Base-by-base conservation (phyloP, 2,797 vertebrate species). In the Adelosebastes latens region DNA sequence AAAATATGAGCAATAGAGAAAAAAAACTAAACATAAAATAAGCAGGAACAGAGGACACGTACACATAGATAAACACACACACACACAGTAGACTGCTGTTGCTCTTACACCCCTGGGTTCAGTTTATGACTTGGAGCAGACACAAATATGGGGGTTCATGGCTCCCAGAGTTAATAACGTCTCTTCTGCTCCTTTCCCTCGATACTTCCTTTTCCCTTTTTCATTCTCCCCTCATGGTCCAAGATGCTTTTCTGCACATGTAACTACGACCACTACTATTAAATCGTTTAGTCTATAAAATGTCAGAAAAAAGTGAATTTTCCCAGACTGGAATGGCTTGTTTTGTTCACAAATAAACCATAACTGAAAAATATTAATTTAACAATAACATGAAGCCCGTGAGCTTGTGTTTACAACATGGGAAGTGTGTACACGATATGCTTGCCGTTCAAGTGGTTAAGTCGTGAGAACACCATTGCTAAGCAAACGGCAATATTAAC, bases 1-100 rank as follows among this genome's bases (percentile, higher is more conserved):
- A 95, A 94, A 94, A 94, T 92, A 92, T 94, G 94, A 95, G 91
- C 87, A 92, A 88, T 75, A 83, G 77, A 78, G 34, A 80, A 31
- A 65, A 20, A 46, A 75, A 58, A 63, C n/a, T n/a, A 77, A 76
- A 67, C 71, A 84, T 84, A 77, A 91, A 93, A 82, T 80, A 83
- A 80, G 80, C 72, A 82, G 76, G 77, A 90, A 85, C 68, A 86
- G 77, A 79, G 74, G 71, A 89, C 75, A 80, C 53, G 60, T 63
- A 76, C 65, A 83, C 77, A 78, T 32, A 76, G 56, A 78, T 52
- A 46, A 83, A 53, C 62, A 58, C 61, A 65, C 74, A 85, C 76
- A 76, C 71, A 72, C 72, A 83, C 16, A 78, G 53, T 42, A 22
- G 32, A 71, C 63, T 73, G 83, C 83, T 77, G 80, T 58, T 71